Base-by-base conservation (phyloP, 2,888 invertebrate genomes). In the Digitonthophagus gazella region DNA sequence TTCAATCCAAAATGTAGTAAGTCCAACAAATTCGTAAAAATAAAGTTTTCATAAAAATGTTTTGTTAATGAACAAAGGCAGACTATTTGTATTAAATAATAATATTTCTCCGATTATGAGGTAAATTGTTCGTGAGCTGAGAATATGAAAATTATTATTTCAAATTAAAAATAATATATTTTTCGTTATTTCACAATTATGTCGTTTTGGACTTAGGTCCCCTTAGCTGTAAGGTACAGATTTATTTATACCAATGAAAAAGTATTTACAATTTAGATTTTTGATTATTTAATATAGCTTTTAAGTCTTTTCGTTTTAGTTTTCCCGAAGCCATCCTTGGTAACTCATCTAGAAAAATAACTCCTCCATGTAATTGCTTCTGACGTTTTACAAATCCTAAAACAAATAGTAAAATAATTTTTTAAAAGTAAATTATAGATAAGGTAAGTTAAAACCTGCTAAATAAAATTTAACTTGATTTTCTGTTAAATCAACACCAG, bases 341-440 rank as follows among this genome's bases (percentile, higher is more conserved):
- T 68, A 87, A 84, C 20, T 79, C 77, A 0, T 83, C 77, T 1
- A 85, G 72, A 71, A 88, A 86, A 19, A 79, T 77, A 1, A 87
- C 84, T 0, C 86, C 85, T 14, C 92, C 93, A 70, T 90, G 87
- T 61, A 94, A 83, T 75, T 85, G 86, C 80, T 93, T 94, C 57
- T 90, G 89, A 5, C 88, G 85, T 0, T 92, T 91, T 18, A 68
- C 57, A 14, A 57, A 58, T 15, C 18, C 68, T 68, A 54, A 68
- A 54, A 2, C 14, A 57, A 57, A 2, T 3, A 14, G 16, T 57
- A 57, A 15, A 1, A n/a, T n/a, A n/a, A 1, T 57, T 61, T 57
- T 16, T 14, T 18, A 20, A 6, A 19, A 3, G 18, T 19, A 61
- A 57, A 57, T 0, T 2, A 57, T 3, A 2, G 1, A 57, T 15